These are phyloP conservation scores for Geococcyx californianus DNA, from an alignment of 2,113 vertebrate species.

Conservation along the genomic window DNA sequence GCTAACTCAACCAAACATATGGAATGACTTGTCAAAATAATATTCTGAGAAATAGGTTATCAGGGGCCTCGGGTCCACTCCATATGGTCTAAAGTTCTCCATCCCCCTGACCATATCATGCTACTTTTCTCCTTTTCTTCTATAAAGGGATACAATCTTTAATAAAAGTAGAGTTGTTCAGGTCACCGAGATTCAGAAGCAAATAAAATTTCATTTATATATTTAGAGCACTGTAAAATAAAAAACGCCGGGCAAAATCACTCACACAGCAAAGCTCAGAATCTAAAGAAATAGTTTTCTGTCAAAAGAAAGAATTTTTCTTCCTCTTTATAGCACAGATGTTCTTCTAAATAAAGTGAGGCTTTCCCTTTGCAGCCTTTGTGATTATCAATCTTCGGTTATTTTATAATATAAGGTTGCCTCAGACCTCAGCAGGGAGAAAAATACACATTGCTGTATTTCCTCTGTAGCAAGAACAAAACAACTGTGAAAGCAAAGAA, in stretches of 20 bases:
- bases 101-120: background rate
- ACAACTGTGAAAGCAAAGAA: background rate
- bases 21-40: slow-evolving; percentile 37
- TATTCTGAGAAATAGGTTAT: slow-evolving; percentile 44
- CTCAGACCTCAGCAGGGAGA: slow-evolving; percentile 45
- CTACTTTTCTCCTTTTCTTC: background rate
- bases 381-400: slow-evolving; percentile 39
- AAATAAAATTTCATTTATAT: slow-evolving; percentile 7
- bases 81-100: slow-evolving; percentile 16
- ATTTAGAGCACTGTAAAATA: background rate
- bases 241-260: background rate
- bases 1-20: slow-evolving; percentile 18
- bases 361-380: slow-evolving; percentile 11
- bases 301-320: background rate
- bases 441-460: slow-evolving; percentile 33
- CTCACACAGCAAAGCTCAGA: background rate
- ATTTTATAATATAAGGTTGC: slow-evolving; percentile 39
- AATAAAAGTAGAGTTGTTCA: slow-evolving; percentile 7
- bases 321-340: background rate
- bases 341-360: background rate
- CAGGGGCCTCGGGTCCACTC: slow-evolving; percentile 21
- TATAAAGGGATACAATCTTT: background rate
- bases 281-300: background rate
- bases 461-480: slow-evolving; percentile 15
- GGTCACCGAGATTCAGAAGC: background rate